Percentiles rank a stretch among this genome's conserved stretches.
Evolutionary conservation across 2,888 invertebrate genomes (phyloP).

Genomic region (Netelia melanura): DNA sequence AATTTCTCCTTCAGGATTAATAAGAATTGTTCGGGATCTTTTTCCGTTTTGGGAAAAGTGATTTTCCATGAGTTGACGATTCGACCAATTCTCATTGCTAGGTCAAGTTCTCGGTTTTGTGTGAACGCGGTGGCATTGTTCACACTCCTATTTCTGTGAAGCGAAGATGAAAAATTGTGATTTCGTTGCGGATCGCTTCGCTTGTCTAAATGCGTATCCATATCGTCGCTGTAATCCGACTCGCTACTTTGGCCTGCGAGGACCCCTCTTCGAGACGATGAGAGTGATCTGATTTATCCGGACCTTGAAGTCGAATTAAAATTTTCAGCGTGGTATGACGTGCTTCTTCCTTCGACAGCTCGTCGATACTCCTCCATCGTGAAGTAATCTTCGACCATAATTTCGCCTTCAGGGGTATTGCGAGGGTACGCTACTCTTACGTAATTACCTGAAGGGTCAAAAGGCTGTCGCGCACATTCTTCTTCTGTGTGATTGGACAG

Average conservation of each 20-base stretch:
- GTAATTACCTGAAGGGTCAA: neutral
- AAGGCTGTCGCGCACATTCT: neutral
- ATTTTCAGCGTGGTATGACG: neutral
- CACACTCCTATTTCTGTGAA: neutral
- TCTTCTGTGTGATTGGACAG: neutral
- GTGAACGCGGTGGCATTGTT: too few relatives aligned
- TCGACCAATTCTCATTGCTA: neutral
- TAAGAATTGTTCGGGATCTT: too few relatives aligned
- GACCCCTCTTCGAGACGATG: neutral
- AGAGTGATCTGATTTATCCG: neutral
- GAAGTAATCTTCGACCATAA: neutral
- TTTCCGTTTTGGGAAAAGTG: too few relatives aligned
- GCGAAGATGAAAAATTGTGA: neutral
- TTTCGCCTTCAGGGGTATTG: neutral
- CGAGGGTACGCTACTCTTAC: conserved; percentile 1
- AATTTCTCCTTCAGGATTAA: conserved; percentile 40
- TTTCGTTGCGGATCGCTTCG: neutral
- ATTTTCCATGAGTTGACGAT: too few relatives aligned
- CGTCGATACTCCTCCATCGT: conserved; percentile 4
- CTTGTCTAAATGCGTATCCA: neutral
- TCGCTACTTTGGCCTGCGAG: neutral
- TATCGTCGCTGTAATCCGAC: neutral
- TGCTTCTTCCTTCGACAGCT: neutral
- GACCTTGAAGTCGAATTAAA: neutral
- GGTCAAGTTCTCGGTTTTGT: neutral